A percentile compares a stretch with the other conserved stretches of the same genome.
These are phyloP conservation scores for Cochlearius cochlearius DNA, from an alignment of 2,113 vertebrate genomes.

Conservation along the genomic window DNA sequence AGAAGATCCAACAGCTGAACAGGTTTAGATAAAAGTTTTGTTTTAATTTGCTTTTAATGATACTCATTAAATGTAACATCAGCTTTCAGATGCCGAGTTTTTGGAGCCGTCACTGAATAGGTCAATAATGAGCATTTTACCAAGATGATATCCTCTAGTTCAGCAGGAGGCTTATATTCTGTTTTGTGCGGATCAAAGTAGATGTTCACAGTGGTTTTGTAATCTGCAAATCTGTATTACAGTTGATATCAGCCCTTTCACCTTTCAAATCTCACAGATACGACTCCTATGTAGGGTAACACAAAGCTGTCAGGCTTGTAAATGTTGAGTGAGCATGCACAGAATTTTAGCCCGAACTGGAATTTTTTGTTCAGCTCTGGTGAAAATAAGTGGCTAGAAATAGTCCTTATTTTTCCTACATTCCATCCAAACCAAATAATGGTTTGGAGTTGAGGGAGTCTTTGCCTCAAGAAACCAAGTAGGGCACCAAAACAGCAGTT, in stretches of 20 bases:
- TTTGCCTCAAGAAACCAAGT: neutral
- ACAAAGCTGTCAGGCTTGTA: neutral
- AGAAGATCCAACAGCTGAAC: neutral
- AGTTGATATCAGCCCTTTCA: slow-evolving; percentile 34
- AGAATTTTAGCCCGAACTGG: neutral
- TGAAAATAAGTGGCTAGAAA: neutral
- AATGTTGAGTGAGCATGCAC: neutral
- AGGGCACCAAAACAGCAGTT: neutral
- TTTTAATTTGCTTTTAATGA: neutral
- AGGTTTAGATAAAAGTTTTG: neutral
- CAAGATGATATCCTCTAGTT: neutral
- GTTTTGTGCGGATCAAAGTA: neutral
- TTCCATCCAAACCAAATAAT: neutral
- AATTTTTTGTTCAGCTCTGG: neutral
- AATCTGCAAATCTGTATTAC: slow-evolving; percentile 58
- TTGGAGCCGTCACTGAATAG: neutral
- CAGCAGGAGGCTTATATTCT: neutral
- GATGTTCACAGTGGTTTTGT: slow-evolving; percentile 15
- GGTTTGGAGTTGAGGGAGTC: neutral
- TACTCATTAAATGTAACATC: neutral
- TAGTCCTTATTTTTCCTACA: neutral
- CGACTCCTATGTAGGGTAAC: neutral
- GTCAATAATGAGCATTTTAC: neutral
- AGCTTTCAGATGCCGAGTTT: neutral
- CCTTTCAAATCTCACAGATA: slow-evolving; percentile 35